Conservation (phyloP, 2,113 vertebrate species). For the Phaethornis superciliosus region DNA sequence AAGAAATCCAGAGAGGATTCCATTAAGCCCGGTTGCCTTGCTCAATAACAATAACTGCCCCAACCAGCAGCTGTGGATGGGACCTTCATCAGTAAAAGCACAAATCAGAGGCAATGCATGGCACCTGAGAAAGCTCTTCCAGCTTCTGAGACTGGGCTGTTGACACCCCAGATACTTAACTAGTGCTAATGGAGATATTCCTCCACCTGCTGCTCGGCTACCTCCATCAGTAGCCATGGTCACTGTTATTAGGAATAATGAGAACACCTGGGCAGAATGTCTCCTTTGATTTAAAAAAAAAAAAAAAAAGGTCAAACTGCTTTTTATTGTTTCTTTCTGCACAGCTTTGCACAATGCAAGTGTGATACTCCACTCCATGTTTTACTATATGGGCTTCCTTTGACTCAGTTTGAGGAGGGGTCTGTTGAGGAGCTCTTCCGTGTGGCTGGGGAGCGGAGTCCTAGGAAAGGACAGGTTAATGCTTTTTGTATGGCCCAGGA, state of each 20-base stretch:
- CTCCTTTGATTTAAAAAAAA: neutral
- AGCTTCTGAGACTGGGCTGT: neutral
- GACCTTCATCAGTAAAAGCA: neutral
- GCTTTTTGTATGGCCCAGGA: neutral
- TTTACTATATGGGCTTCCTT: neutral
- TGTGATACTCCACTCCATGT: neutral
- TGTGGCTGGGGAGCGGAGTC: neutral
- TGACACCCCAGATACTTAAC: neutral
- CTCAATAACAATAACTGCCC: neutral
- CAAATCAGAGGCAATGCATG: neutral
- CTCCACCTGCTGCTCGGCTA: neutral
- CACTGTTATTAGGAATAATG: neutral
- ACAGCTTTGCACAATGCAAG: neutral
- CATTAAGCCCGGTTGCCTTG: neutral
- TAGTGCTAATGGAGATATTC: neutral
- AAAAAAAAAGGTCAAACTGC: neutral
- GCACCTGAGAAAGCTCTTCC: neutral
- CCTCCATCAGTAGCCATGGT: neutral
- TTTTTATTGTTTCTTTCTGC: neutral
- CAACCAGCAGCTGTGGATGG: neutral
- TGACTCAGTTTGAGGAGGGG: neutral
- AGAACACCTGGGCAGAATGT: neutral
- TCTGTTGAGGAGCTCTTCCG: neutral
- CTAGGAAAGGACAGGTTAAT: neutral
- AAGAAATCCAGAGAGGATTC: rapidly evolving